These are phyloP conservation scores for Hetaerina titia DNA, from an alignment of 2,888 invertebrate species.

Conservation along the genomic window DNA sequence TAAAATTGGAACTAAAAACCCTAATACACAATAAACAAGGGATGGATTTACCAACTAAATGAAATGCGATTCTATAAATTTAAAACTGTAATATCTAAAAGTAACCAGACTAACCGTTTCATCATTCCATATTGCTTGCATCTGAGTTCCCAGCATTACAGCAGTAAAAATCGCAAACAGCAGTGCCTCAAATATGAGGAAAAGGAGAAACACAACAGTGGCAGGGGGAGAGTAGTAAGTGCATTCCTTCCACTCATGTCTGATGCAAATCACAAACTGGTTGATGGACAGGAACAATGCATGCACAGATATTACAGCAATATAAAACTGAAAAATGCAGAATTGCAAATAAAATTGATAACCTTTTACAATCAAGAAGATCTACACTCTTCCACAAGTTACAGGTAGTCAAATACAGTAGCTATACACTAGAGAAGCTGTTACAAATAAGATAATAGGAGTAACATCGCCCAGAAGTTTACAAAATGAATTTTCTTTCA, in stretches of 20 bases:
- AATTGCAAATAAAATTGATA: constrained; percentile 57
- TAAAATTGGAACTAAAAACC: not conserved
- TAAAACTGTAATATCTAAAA: constrained; percentile 66
- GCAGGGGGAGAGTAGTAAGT: constrained; percentile 96
- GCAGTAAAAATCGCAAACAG: constrained; percentile 98
- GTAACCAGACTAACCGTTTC: constrained; percentile 87
- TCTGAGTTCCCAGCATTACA: constrained; percentile 97
- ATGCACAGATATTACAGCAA: constrained; percentile 97
- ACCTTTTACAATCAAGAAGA: not conserved
- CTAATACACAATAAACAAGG: not conserved
- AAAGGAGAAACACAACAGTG: constrained; percentile 94
- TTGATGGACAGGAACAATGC: constrained; percentile 94
- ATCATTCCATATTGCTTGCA: constrained; percentile 98
- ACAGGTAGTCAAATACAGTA: not conserved
- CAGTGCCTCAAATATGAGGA: constrained; percentile 95
- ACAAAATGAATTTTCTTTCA: not conserved
- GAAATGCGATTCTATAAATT: not conserved
- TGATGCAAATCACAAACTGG: constrained; percentile 96
- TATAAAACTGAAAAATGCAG: constrained; percentile 90
- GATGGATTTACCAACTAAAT: not conserved
- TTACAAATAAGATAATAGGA: not conserved
- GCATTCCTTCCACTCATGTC: constrained; percentile 97
- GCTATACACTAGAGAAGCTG: not conserved
- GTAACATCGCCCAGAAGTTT: not conserved
- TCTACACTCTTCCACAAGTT: not conserved